Evolutionary conservation across 2,797 vertebrate genomes (phyloP).

Genomic region (Tenualosa ilisha): DNA sequence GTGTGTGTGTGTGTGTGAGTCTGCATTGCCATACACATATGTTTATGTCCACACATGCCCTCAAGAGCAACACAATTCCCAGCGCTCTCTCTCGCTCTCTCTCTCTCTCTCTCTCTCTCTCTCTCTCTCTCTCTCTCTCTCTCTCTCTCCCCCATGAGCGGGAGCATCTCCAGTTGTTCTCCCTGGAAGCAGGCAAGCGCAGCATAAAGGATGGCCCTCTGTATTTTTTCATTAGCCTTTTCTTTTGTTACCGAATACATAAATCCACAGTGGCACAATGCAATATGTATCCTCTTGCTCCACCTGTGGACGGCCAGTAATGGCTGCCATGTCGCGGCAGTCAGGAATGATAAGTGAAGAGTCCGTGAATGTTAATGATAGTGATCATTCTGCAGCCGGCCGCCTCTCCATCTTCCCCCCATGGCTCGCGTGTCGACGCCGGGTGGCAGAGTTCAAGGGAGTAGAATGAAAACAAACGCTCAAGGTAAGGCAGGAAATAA

Average conservation of each 20-base stretch:
- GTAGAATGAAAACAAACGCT: slow-evolving; percentile 84
- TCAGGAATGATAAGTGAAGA: slow-evolving; percentile 99
- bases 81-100: not conserved
- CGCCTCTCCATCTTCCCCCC: slow-evolving; percentile 94
- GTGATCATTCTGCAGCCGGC: slow-evolving; percentile 98
- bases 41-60: slow-evolving; percentile 12
- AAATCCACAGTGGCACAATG: slow-evolving; percentile 99
- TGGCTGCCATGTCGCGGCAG: slow-evolving; percentile 99
- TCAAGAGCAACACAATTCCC: not conserved
- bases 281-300: slow-evolving; percentile 98
- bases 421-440: slow-evolving; percentile 83
- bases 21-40: not conserved
- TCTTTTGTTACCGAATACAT: slow-evolving; percentile 99
- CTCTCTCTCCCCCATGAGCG: not conserved
- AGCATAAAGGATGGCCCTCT: slow-evolving; percentile 98
- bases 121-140: not conserved
- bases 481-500: slow-evolving; percentile 71
- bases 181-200: slow-evolving; percentile 66
- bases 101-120: too few relatives aligned
- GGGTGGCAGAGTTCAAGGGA: slow-evolving; percentile 93
- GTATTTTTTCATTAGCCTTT: slow-evolving; percentile 99
- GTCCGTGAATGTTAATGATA: slow-evolving; percentile 99
- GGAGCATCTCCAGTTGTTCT: slow-evolving; percentile 70
- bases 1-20: not conserved
- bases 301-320: slow-evolving; percentile 99